Evolutionary conservation across 1,140 invertebrate genomes (phyloP), one percentile per base, ranked within the genome.

Genomic region (Apis mellifera): DNA sequence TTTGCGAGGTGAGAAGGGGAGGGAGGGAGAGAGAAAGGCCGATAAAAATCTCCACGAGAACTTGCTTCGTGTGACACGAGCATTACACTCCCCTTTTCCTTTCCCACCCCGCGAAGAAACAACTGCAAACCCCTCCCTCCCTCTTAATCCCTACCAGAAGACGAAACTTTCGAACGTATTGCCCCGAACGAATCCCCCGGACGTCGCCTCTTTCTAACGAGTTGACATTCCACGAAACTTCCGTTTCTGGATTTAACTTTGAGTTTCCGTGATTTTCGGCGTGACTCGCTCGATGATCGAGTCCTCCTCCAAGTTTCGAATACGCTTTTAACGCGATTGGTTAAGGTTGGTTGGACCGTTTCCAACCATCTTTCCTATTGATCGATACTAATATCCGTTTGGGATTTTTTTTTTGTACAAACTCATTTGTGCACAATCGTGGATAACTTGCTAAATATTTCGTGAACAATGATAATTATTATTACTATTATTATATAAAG

Each of bases 111-210:
- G 32, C 71, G 60, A 83, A 70, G 84, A 19, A 69, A 69, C 78
- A 57, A 84, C 26, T 52, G 85, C 88, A 72, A 73, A 42, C 57
- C n/a, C 32, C 42, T 54, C 55, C 32, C 42, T 54, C 55, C 77
- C 77, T 80, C 89, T 90, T 90, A 90, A 91, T 91, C 55, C 76
- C 86, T 75, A 82, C 83, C 86, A 64, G 55, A 64, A 72, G 26
- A 84, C 82, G 72, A 86, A 90, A 89, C 85, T 50, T 21, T 13
- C n/a, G 17, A 26, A 42, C 64, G 54, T 76, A 68, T 68, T 50
- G 64, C 64, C 2, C 64, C 19, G 26, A 26, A 26, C 23, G 60
- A 65, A 55, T 73, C 23, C 13, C 55, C 32, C 32, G 32, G 32
- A 21, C 42, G 26, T 62, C 23, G 50, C 15, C 21, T 23, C 48